Percentiles rank a stretch among this genome's conserved stretches.
These are phyloP conservation scores for Halichoeres trimaculatus DNA, from an alignment of 2,113 vertebrate species.

Conservation along the genomic window DNA sequence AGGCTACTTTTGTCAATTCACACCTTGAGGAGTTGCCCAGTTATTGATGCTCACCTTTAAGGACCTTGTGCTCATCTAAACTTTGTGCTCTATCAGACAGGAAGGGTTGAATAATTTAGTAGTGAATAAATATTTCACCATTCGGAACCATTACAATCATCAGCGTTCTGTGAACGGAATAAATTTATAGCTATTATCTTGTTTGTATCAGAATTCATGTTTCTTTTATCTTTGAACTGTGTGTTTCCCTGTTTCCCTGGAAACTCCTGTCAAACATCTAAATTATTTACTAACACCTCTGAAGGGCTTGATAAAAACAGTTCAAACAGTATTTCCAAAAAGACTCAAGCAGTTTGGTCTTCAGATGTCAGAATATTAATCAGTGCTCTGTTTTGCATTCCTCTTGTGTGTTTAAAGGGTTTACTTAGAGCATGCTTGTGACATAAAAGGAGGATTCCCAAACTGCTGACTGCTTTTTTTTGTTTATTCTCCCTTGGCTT, in stretches of 20 bases:
- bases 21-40: neutral
- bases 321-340: conserved; percentile 47
- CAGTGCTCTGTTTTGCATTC: conserved; percentile 24
- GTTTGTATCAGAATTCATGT: conserved; percentile 56
- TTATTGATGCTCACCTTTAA: conserved; percentile 6
- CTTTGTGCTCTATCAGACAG: conserved; percentile 29
- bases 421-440: conserved; percentile 26
- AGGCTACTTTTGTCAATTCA: neutral
- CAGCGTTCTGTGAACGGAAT: conserved; percentile 46
- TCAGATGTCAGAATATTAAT: conserved; percentile 27
- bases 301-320: conserved; percentile 52
- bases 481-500: conserved; percentile 67
- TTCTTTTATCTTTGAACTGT: conserved; percentile 43
- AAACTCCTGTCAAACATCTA: conserved; percentile 68
- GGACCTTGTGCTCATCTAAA: conserved; percentile 28
- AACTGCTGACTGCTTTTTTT: conserved; percentile 67
- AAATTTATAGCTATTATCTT: conserved; percentile 61
- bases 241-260: conserved; percentile 71
- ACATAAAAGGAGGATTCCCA: conserved; percentile 42
- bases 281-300: conserved; percentile 78
- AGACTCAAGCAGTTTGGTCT: conserved; percentile 19
- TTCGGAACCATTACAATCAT: conserved; percentile 26
- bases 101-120: conserved; percentile 50
- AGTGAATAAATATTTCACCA: conserved; percentile 31
- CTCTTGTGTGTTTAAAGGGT: conserved; percentile 12